Evolutionary conservation across 2,113 vertebrate species (phyloP), one percentile per base, ranked within the genome.

Genomic region (Ifrita kowaldi): DNA sequence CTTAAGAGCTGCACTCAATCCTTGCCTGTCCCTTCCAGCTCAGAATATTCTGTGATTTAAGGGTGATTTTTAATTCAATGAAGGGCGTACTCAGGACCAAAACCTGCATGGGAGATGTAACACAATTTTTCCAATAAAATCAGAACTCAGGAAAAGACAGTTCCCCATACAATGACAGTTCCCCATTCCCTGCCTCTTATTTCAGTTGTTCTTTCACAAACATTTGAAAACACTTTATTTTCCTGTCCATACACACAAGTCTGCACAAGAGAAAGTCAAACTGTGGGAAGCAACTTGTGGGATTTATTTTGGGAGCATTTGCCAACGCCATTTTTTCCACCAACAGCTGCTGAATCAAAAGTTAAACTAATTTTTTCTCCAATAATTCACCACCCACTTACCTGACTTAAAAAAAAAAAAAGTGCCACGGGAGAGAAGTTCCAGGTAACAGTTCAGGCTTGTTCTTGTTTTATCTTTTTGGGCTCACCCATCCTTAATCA

Each of bases 381-480:
- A 85, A 21, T 59, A 83, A 47, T 86, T 95, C 82, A 77, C 87
- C 82, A 88, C 95, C 95, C 93, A 96, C 71, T 74, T 76, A 55
- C n/a, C 39, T n/a, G 33, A 70, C 35, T 94, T 79, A 2, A 65
- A 53, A 59, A 68, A 67, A 18, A 71, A 79, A 81, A 33, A 52
- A 37, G 5, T 5, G 32, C 62, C 49, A 35, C 2, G 2, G 11
- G 37, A 81, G 69, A 55, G 32, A 49, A 64, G 69, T 39, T 84
- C 37, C 82, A 93, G 85, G 78, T 80, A 96, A 88, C 52, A 88
- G 92, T 90, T 88, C 82, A 88, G 82, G 27, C 90, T 70, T 95
- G 95, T 75, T 81, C 95, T 86, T 88, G 85, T 81, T 96, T 86
- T 78, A 78, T 92, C 87, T 88, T 60, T 90, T 71, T 30, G 80